These are phyloP conservation scores for Rhinoderma darwinii DNA, from an alignment of 2,113 vertebrate species.

Conservation along the genomic window DNA sequence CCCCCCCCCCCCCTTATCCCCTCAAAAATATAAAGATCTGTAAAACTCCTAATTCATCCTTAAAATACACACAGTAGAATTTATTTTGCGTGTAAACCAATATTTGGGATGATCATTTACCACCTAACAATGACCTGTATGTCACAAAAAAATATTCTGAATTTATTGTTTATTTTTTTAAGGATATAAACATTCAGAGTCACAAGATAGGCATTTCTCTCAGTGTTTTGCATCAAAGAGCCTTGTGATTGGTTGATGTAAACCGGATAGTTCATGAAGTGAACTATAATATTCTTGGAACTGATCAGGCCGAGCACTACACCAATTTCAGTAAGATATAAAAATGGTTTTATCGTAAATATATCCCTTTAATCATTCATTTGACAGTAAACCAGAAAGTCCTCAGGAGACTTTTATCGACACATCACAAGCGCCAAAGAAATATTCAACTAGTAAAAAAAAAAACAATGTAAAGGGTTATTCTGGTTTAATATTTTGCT, in stretches of 20 bases:
- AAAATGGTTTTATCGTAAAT: background rate
- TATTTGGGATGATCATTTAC: no score
- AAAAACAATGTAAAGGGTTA: constrained; percentile 5
- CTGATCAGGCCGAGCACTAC: background rate
- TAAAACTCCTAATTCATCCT: no score
- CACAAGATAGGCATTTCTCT: background rate
- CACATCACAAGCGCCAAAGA: background rate
- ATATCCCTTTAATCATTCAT: background rate
- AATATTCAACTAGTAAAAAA: background rate
- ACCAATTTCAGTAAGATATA: background rate
- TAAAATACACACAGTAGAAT: no score
- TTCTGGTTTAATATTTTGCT: constrained; percentile 17
- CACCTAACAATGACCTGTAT: no score
- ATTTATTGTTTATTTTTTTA: no score
- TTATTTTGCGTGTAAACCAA: no score
- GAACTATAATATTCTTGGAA: background rate
- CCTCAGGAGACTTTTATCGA: constrained; percentile 20
- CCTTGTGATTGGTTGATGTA: background rate
- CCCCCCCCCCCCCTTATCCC: no score
- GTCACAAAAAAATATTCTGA: no score
- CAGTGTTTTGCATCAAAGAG: background rate
- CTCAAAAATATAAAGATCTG: no score
- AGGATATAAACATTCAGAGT: background rate
- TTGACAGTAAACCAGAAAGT: background rate
- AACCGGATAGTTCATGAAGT: background rate